Evolutionary conservation across 2,113 vertebrate genomes (phyloP).

Genomic region (Heloderma charlesbogerti): DNA sequence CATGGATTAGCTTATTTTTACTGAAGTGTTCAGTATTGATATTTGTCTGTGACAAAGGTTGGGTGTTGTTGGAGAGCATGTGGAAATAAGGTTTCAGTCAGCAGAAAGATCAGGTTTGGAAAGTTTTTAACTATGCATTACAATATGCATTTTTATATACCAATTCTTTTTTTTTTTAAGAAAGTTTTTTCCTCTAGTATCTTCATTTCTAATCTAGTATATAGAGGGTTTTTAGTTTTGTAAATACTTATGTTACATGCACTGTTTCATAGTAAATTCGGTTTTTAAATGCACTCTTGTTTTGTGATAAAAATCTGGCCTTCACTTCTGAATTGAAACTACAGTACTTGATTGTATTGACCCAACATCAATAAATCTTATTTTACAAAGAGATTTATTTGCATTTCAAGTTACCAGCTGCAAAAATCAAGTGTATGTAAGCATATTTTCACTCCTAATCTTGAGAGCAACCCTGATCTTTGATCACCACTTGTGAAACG

Average conservation of each 20-base stretch:
- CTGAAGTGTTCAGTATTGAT: slow-evolving; percentile 45
- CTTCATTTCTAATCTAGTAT: slow-evolving; percentile 76
- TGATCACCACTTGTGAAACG: not conserved
- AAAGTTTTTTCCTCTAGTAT: slow-evolving; percentile 71
- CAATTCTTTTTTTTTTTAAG: slow-evolving; percentile 66
- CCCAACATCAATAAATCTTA: slow-evolving; percentile 91
- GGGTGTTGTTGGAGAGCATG: slow-evolving; percentile 59
- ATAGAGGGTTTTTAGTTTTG: slow-evolving; percentile 77
- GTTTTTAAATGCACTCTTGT: slow-evolving; percentile 87
- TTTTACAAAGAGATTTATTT: slow-evolving; percentile 56
- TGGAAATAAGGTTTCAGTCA: slow-evolving; percentile 66
- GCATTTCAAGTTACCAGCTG: not conserved
- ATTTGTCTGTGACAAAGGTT: slow-evolving; percentile 58
- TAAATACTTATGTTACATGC: slow-evolving; percentile 85
- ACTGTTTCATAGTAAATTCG: slow-evolving; percentile 86
- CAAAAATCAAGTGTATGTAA: not conserved
- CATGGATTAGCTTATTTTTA: slow-evolving; percentile 29
- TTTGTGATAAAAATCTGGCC: slow-evolving; percentile 86
- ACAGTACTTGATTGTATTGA: slow-evolving; percentile 93
- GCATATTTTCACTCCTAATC: not conserved
- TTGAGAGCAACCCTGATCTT: not conserved
- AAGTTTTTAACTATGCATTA: slow-evolving; percentile 73
- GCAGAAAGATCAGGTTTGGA: slow-evolving; percentile 60
- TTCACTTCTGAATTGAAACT: slow-evolving; percentile 89
- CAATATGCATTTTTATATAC: slow-evolving; percentile 78